Percentiles rank a stretch among this genome's conserved stretches.
These are phyloP conservation scores for Labia minor DNA, from an alignment of 2,888 invertebrate genomes.

Conservation along the genomic window DNA sequence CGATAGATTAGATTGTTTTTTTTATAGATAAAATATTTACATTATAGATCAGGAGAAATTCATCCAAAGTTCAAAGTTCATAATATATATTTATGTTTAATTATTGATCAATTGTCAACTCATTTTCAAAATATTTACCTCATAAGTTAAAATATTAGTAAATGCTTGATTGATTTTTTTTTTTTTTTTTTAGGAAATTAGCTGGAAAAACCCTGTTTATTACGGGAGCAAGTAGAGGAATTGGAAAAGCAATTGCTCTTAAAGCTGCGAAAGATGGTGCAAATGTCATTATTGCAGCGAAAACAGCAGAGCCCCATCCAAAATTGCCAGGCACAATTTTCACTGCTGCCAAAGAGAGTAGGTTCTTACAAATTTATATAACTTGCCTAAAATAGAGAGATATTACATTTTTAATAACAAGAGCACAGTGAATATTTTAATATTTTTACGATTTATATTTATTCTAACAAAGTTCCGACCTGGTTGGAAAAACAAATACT, in stretches of 20 bases:
- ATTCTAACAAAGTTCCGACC: too few species aligned
- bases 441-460: not conserved
- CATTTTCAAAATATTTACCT: too few species aligned
- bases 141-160: too few species aligned
- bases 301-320: conserved; percentile 81
- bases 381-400: not conserved
- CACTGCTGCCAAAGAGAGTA: conserved; percentile 80
- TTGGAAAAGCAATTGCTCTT: conserved; percentile 88
- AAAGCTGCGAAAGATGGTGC: conserved; percentile 89
- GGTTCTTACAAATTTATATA: conserved; percentile 32
- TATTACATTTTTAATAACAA: not conserved
- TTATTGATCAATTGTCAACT: not conserved
- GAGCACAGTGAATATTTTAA: too few species aligned
- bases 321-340: conserved; percentile 88
- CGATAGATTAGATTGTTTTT: too few species aligned
- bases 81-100: conserved; percentile 23
- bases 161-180: not conserved
- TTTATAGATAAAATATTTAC: too few species aligned
- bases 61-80: not conserved
- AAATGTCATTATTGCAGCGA: conserved; percentile 82
- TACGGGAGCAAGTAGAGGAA: conserved; percentile 92
- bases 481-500: too few species aligned
- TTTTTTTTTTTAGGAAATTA: conserved; percentile 44
- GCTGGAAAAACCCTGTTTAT: conserved; percentile 88
- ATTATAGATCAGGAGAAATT: too few species aligned